These are phyloP conservation scores for Laspeyria flexula DNA, from an alignment of 2,888 invertebrate species.

Conservation along the genomic window DNA sequence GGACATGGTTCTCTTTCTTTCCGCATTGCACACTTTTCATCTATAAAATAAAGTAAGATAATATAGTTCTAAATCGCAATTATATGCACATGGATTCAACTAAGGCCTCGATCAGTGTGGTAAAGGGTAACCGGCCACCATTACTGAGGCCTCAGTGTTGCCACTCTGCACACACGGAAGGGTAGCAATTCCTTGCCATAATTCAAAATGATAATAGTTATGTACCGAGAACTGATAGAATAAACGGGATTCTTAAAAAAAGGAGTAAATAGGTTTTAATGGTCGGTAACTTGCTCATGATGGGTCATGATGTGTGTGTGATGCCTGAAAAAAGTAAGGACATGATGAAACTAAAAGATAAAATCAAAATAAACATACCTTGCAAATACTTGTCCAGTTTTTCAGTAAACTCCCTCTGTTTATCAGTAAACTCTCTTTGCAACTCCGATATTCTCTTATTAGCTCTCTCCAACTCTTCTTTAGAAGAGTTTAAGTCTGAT, in stretches of 20 bases:
- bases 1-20: slow-evolving; percentile 73
- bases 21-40: slow-evolving; percentile 74
- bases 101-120: no score
- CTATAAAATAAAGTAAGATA: slow-evolving; percentile 46
- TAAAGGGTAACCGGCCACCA: no score
- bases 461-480: slow-evolving; percentile 83
- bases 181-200: no score
- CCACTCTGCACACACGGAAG: no score
- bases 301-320: no score
- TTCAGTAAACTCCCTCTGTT: slow-evolving; percentile 80
- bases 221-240: no score
- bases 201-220: no score
- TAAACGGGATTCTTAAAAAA: no score
- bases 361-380: slow-evolving; percentile 51
- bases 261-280: no score
- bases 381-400: slow-evolving; percentile 74
- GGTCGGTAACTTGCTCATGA: no score
- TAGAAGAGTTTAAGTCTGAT: slow-evolving; percentile 75
- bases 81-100: background rate
- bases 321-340: no score
- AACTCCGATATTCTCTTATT: slow-evolving; percentile 85
- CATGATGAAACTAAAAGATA: background rate
- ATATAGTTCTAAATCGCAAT: background rate
- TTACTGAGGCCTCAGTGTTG: no score
- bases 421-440: slow-evolving; percentile 83